These are phyloP conservation scores for Sminthurides aquaticus DNA, from an alignment of 2,888 invertebrate genomes.

Conservation along the genomic window DNA sequence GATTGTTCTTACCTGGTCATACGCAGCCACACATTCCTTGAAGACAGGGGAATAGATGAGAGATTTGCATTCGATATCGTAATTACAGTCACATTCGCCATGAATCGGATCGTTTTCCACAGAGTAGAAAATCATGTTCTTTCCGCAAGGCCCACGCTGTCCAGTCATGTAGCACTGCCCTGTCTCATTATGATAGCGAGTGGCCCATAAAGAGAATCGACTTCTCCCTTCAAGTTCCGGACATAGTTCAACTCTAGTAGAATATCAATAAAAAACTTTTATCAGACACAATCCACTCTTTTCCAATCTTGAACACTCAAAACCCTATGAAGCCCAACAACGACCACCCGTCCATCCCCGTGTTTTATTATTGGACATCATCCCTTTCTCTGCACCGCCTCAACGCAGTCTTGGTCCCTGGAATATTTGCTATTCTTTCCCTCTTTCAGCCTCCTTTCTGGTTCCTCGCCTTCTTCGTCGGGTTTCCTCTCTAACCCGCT, in stretches of 20 bases:
- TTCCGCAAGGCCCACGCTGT: conserved; percentile 42
- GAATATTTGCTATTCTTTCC: no score
- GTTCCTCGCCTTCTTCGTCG: no score
- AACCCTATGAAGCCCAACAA: no score
- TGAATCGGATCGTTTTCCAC: conserved; percentile 29
- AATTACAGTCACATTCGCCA: conserved; percentile 42
- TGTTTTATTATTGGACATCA: no score
- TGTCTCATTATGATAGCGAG: conserved; percentile 41
- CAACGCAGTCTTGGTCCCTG: no score
- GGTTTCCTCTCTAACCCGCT: not conserved
- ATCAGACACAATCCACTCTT: not conserved
- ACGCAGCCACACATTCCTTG: conserved; percentile 42
- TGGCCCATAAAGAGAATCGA: conserved; percentile 39
- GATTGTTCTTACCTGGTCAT: conserved; percentile 40
- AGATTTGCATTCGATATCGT: conserved; percentile 42
- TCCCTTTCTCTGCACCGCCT: not conserved
- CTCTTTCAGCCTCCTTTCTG: no score
- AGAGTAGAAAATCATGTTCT: conserved; percentile 43
- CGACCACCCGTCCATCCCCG: no score
- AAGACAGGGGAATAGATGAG: conserved; percentile 42
- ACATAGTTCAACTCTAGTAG: conserved; percentile 35
- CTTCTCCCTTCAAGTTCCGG: conserved; percentile 34
- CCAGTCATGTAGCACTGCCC: conserved; percentile 40
- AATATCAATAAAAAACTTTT: not conserved
- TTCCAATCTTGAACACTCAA: no score